Conservation (phyloP, 23 tunicate genomes). For the Halocynthia roretzi region DNA sequence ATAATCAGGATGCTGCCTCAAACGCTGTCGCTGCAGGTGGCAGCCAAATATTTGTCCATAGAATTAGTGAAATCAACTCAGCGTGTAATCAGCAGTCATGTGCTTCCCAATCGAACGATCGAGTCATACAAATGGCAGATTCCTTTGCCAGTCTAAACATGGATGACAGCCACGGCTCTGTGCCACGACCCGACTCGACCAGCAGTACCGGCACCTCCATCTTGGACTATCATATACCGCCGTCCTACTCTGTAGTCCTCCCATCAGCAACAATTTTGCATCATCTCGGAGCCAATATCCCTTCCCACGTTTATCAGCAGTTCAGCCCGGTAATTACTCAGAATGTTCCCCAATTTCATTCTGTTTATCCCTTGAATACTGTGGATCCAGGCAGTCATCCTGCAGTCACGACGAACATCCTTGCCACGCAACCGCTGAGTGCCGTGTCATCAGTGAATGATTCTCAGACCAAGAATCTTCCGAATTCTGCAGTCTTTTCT, state of each 20-base stretch:
- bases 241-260: constrained; percentile 7
- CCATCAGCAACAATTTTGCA: constrained; percentile 14
- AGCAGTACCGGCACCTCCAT: not conserved
- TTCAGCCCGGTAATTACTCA: not conserved
- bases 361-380: constrained; percentile 11
- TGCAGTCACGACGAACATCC: not conserved
- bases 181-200: not conserved
- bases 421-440: not conserved
- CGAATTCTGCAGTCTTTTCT: not conserved
- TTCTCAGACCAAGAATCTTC: not conserved
- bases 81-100: not conserved
- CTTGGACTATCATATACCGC: constrained; percentile 1
- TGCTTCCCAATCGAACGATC: not conserved
- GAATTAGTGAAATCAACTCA: no score
- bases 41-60: no score
- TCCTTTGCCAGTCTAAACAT: not conserved
- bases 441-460: not conserved
- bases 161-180: not conserved
- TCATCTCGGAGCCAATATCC: not conserved
- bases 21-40: no score
- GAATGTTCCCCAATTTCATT: not conserved
- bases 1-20: no score
- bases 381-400: not conserved
- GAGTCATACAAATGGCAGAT: not conserved
- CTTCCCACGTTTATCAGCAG: constrained; percentile 12